Evolutionary conservation across 2,888 invertebrate genomes (phyloP).

Genomic region (Epinotia nisella): DNA sequence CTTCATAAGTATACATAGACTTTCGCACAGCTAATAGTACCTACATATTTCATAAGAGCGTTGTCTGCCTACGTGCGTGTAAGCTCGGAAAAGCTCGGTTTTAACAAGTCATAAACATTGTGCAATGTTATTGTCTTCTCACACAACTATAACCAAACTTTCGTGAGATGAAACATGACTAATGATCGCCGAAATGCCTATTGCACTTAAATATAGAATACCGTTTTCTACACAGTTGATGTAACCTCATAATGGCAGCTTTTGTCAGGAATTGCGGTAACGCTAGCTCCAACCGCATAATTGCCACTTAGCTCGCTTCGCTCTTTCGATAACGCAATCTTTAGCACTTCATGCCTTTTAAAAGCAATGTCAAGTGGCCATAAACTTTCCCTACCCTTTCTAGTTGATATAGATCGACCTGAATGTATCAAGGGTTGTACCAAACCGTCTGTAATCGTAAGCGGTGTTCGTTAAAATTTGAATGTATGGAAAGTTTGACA

Average conservation of each 20-base stretch:
- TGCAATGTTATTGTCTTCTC: not conserved
- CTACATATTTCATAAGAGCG: not conserved
- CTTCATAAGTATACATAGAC: no score
- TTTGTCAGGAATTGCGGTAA: conserved; percentile 34
- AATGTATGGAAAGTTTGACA: no score
- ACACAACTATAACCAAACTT: not conserved
- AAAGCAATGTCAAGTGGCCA: conserved; percentile 57
- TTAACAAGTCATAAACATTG: not conserved
- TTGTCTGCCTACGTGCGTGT: not conserved
- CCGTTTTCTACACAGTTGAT: conserved; percentile 6
- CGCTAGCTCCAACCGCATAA: conserved; percentile 45
- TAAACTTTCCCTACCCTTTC: conserved; percentile 44
- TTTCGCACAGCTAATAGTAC: no score
- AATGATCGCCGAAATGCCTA: not conserved
- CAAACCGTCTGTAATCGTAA: no score
- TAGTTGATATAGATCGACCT: not conserved
- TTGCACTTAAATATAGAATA: not conserved
- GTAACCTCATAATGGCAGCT: conserved; percentile 25
- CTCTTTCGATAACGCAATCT: conserved; percentile 59
- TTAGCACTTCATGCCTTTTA: conserved; percentile 55
- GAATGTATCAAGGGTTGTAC: not conserved
- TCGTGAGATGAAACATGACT: not conserved
- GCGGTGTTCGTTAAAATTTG: no score
- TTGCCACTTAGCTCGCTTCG: conserved; percentile 52
- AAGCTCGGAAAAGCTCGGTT: not conserved